phyloP scores from a whole-genome alignment of 2,888 invertebrate species.

The Polymixis flavicincta region DNA sequence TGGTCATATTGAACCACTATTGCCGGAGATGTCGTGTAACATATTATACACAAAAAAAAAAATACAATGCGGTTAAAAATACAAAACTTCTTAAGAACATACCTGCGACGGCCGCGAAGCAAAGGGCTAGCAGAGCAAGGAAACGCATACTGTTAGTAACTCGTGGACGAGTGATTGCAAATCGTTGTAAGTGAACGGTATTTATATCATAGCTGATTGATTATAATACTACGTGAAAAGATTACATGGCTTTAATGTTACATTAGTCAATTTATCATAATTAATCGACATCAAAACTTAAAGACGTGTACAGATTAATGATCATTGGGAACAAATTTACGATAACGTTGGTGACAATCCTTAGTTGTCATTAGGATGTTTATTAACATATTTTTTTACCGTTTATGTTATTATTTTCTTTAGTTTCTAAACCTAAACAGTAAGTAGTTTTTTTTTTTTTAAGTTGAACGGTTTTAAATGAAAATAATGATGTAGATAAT shows the following conservation, averaged over 20 bases:
- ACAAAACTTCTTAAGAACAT: neutral
- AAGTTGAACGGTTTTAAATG: too few relatives aligned
- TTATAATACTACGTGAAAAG: neutral
- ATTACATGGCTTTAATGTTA: neutral
- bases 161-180: constrained; percentile 5
- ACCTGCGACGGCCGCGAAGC: constrained; percentile 45
- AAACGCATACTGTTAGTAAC: constrained; percentile 26
- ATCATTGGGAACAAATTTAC: neutral
- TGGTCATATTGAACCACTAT: too few relatives aligned
- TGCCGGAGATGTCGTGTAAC: too few relatives aligned
- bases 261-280: neutral
- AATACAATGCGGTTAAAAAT: too few relatives aligned
- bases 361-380: too few relatives aligned
- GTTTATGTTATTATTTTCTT: too few relatives aligned
- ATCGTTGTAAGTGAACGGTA: neutral
- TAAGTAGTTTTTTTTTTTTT: too few relatives aligned
- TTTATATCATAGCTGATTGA: constrained; percentile 20
- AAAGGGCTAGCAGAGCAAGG: constrained; percentile 37
- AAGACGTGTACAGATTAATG: neutral
- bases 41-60: too few relatives aligned
- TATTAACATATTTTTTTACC: neutral
- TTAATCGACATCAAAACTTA: neutral
- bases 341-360: too few relatives aligned
- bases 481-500: too few relatives aligned
- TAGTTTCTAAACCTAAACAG: too few relatives aligned